phyloP scores from a whole-genome alignment of 2,797 vertebrate genomes.

The Notamacropus eugenii region DNA sequence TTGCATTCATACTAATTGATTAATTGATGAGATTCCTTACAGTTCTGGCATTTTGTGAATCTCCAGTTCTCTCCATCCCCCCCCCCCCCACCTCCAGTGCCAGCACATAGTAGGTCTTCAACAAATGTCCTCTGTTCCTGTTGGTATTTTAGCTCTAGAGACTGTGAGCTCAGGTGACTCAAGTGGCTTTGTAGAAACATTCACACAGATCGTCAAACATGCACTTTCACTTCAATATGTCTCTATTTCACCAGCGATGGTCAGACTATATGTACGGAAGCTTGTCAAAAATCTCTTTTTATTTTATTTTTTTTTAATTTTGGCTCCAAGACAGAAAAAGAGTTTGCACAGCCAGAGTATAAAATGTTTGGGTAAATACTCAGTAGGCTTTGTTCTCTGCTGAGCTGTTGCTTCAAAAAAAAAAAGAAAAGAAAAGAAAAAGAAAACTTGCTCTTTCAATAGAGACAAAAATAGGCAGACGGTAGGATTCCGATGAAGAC shows the following conservation, averaged over 20 bases:
- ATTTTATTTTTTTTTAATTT: slow-evolving; percentile 18
- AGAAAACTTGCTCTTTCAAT: neutral
- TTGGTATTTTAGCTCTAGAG: neutral
- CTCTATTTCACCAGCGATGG: neutral
- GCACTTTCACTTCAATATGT: neutral
- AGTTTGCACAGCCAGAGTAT: neutral
- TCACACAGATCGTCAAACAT: neutral
- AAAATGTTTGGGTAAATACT: neutral
- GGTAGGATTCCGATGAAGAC: neutral
- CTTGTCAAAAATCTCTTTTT: neutral
- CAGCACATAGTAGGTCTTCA: neutral
- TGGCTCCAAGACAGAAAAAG: neutral
- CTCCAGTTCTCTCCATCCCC: neutral
- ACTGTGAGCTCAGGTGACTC: neutral
- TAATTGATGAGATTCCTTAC: neutral
- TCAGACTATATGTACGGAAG: neutral
- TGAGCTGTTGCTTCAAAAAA: neutral
- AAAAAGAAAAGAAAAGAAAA: neutral
- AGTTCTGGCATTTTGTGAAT: neutral
- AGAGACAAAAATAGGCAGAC: rapidly evolving
- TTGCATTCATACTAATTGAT: neutral
- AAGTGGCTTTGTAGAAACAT: neutral
- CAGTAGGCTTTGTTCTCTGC: neutral
- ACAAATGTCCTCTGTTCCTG: neutral
- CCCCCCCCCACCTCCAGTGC: neutral